Evolutionary conservation across 1,140 invertebrate genomes (phyloP).

Genomic region (Sitobion miscanthi): DNA sequence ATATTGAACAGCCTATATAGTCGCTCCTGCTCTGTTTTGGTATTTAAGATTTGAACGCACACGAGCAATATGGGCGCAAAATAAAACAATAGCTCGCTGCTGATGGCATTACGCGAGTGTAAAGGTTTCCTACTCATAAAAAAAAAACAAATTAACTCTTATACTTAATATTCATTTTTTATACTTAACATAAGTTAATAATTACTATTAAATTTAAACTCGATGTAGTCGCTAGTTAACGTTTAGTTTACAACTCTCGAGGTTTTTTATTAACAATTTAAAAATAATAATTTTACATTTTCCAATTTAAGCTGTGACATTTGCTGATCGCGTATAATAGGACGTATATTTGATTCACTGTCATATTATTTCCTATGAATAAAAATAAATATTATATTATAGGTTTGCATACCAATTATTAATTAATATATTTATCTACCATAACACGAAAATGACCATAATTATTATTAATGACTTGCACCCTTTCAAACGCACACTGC

Average conservation of each 20-base stretch:
- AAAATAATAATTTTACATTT: background rate
- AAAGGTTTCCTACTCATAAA: background rate
- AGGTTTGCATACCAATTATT: background rate
- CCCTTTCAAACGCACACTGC: background rate
- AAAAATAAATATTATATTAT: background rate
- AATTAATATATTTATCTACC: background rate
- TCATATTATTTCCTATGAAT: background rate
- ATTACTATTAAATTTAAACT: background rate
- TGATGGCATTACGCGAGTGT: background rate
- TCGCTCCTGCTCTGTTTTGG: background rate
- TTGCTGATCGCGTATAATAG: too few species aligned
- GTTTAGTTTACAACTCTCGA: background rate
- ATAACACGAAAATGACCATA: background rate
- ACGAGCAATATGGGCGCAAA: background rate
- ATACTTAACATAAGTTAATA: background rate
- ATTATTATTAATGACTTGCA: background rate
- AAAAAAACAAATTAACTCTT: background rate
- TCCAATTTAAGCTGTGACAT: too few species aligned
- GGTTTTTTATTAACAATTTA: background rate
- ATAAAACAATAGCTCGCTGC: constrained; percentile 21
- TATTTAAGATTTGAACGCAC: constrained; percentile 21
- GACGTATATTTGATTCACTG: background rate
- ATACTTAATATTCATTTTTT: background rate
- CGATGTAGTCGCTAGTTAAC: background rate
- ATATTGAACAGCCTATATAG: constrained; percentile 36